Evolutionary conservation across 2,888 invertebrate species (phyloP).

Genomic region (Silvanus unidentatus): DNA sequence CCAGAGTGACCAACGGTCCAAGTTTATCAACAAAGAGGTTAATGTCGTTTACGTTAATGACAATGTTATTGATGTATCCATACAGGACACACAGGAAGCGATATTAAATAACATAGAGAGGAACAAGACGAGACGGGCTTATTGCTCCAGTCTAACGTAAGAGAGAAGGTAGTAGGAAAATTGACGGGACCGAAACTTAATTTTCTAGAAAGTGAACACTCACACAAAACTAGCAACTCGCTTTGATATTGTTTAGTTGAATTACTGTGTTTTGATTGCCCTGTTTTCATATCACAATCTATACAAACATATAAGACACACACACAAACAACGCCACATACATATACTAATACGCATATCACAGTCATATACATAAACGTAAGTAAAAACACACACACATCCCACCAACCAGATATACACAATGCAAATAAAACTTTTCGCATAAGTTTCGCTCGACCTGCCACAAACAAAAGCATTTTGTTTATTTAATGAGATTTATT

Average conservation of each 20-base stretch:
- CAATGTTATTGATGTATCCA: slow-evolving; percentile 35
- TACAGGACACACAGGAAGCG: slow-evolving; percentile 27
- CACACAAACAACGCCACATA: not conserved
- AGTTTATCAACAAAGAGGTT: slow-evolving; percentile 38
- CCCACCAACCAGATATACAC: not conserved
- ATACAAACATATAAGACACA: not conserved
- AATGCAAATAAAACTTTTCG: slow-evolving; percentile 7
- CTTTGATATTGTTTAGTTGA: slow-evolving; percentile 21
- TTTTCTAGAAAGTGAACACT: slow-evolving; percentile 18
- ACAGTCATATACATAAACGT: not conserved
- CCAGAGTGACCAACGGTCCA: slow-evolving; percentile 34
- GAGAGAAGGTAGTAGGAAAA: slow-evolving; percentile 19
- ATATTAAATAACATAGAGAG: slow-evolving; percentile 14
- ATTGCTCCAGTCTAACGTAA: slow-evolving; percentile 11
- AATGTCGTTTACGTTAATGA: slow-evolving; percentile 37
- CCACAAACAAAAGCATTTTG: slow-evolving; percentile 4
- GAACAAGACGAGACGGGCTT: slow-evolving; percentile 2
- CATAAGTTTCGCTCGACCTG: slow-evolving; percentile 6
- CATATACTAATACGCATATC: slow-evolving; percentile 7
- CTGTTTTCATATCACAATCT: slow-evolving; percentile 12
- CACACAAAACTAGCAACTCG: slow-evolving; percentile 4
- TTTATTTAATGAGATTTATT: slow-evolving; percentile 1
- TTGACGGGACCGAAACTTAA: slow-evolving; percentile 20
- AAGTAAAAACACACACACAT: slow-evolving; percentile 1
- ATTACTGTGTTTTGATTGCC: slow-evolving; percentile 20